Conservation (phyloP, 2,888 invertebrate genomes). For the Eupeodes latifasciatus region DNA sequence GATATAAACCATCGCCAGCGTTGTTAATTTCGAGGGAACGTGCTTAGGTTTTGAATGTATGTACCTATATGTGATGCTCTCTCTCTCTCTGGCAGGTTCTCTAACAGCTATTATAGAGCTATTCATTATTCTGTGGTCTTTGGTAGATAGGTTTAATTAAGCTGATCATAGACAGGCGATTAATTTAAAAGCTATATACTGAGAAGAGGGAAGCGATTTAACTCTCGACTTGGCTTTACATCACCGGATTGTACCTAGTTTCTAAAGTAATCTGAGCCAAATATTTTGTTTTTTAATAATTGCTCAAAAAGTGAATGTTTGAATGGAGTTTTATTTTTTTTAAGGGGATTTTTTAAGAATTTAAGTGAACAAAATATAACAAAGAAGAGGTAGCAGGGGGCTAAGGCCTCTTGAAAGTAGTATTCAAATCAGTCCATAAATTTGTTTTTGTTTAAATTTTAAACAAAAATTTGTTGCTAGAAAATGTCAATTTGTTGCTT, state of each 20-base stretch:
- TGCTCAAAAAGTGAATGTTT: too few species aligned
- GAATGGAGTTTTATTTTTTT: too few species aligned
- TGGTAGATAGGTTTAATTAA: slow-evolving; percentile 63
- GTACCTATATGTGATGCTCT: slow-evolving; percentile 18
- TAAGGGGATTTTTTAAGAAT: too few species aligned
- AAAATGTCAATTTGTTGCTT: too few species aligned
- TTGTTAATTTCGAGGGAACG: slow-evolving; percentile 13
- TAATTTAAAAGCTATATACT: slow-evolving; percentile 38
- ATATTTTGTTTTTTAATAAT: not conserved
- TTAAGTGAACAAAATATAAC: too few species aligned
- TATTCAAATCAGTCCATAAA: too few species aligned
- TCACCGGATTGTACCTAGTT: too few species aligned
- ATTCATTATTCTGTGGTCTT: slow-evolving; percentile 63
- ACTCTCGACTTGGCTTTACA: not conserved
- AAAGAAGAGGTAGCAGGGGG: too few species aligned
- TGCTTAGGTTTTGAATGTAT: slow-evolving; percentile 48
- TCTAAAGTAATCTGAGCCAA: not conserved
- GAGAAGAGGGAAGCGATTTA: not conserved
- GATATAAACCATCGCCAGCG: not conserved
- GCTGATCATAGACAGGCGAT: slow-evolving; percentile 54
- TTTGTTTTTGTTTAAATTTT: too few species aligned
- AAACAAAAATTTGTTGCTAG: too few species aligned
- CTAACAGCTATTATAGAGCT: not conserved
- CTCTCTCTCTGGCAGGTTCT: slow-evolving; percentile 16
- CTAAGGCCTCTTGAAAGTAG: too few species aligned